A percentile compares a stretch with the other conserved stretches of the same genome.
phyloP scores from a whole-genome alignment of 2,888 invertebrate genomes.

The Trichogramma dendrolimi region DNA sequence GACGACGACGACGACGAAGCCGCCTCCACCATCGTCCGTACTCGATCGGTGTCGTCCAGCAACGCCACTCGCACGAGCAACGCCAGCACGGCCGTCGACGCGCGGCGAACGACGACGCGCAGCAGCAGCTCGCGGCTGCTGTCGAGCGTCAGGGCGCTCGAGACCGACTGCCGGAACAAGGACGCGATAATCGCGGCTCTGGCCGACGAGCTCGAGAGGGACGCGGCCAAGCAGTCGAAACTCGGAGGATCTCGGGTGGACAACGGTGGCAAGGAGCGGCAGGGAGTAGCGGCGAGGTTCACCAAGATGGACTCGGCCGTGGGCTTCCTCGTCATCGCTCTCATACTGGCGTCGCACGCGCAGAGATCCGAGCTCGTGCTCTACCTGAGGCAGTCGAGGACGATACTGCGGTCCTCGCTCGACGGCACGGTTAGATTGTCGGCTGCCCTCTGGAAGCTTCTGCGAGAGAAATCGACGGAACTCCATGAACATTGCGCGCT shows the following conservation, averaged over 20 bases:
- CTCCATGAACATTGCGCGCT: too few species aligned
- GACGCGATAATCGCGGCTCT: conserved; percentile 31
- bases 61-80: conserved; percentile 8
- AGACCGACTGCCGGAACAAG: conserved; percentile 31
- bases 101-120: background rate
- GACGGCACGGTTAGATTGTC: conserved; percentile 1
- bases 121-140: conserved; percentile 19
- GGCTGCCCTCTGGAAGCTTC: too few species aligned
- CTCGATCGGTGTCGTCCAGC: conserved; percentile 6
- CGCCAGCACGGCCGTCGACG: background rate
- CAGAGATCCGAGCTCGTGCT: conserved; percentile 12
- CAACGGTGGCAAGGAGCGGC: conserved; percentile 1
- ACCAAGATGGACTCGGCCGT: conserved; percentile 26
- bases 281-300: background rate
- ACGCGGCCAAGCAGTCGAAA: background rate
- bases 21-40: background rate
- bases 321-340: conserved; percentile 26
- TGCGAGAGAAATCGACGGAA: too few species aligned
- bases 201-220: conserved; percentile 26
- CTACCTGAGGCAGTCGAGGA: conserved; percentile 7
- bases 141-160: conserved; percentile 25
- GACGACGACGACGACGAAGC: conserved; percentile 5
- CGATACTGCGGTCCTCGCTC: conserved; percentile 2
- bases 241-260: background rate
- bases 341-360: conserved; percentile 25